These are phyloP conservation scores for Hippocampus mohnikei DNA, from an alignment of 2,113 vertebrate species.

Conservation along the genomic window DNA sequence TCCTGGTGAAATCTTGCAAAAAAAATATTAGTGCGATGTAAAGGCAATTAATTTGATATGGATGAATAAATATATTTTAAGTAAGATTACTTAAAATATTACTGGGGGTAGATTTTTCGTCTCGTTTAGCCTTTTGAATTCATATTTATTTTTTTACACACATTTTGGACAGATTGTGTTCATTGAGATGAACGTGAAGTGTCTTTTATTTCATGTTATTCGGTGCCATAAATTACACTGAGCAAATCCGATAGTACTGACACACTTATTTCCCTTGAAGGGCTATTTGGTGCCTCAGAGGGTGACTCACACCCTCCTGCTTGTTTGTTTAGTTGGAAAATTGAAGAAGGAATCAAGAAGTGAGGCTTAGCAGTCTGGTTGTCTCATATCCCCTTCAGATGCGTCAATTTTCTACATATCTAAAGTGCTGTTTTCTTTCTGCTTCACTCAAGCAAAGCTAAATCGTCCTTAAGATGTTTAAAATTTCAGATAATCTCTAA, in stretches of 20 bases:
- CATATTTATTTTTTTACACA: background rate
- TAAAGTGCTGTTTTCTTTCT: background rate
- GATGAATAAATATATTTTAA: background rate
- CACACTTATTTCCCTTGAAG: background rate
- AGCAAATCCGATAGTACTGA: slow-evolving; percentile 5
- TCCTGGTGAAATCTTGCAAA: background rate
- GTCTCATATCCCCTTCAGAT: slow-evolving; percentile 2
- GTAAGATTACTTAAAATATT: no score
- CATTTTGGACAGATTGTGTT: background rate
- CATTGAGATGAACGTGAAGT: background rate
- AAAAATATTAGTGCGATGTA: background rate
- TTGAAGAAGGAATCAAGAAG: background rate
- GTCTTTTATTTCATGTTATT: background rate
- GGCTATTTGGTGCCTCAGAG: background rate
- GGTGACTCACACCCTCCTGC: slow-evolving; percentile 1
- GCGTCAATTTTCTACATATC: slow-evolving; percentile 7
- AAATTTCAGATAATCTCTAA: background rate
- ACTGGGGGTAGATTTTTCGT: background rate
- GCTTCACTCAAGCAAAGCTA: background rate
- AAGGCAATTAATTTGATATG: background rate
- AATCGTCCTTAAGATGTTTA: background rate
- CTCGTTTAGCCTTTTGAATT: background rate
- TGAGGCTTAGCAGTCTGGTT: background rate
- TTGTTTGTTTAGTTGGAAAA: slow-evolving; percentile 13
- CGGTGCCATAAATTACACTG: background rate